These are phyloP conservation scores for Neogobius melanostomus DNA, from an alignment of 2,113 vertebrate genomes.

Conservation along the genomic window DNA sequence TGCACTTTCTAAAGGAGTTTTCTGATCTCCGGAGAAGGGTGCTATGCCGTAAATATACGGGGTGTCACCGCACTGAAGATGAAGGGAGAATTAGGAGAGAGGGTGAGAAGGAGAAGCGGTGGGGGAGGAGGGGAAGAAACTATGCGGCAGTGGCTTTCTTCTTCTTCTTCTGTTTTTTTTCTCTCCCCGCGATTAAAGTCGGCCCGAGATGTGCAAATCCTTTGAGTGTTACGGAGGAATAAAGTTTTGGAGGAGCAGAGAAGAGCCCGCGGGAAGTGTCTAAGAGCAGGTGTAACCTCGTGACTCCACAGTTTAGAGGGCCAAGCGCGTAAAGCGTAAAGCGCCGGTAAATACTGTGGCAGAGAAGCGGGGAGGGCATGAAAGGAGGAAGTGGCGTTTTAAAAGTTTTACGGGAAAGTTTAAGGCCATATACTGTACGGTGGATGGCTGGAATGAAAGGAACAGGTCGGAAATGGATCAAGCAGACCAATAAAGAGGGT, in stretches of 20 bases:
- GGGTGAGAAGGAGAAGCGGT: slow-evolving; percentile 35
- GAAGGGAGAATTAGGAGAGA: slow-evolving; percentile 65
- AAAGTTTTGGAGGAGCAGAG: slow-evolving; percentile 45
- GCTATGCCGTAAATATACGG: slow-evolving; percentile 78
- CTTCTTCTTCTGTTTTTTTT: neutral
- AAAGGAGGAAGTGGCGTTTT: neutral
- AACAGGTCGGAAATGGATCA: neutral
- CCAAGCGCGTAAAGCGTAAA: neutral
- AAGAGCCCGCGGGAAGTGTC: slow-evolving; percentile 39
- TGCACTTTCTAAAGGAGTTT: slow-evolving; percentile 68
- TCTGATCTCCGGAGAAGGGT: slow-evolving; percentile 76
- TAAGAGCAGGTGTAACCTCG: slow-evolving; percentile 42
- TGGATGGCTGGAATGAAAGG: neutral
- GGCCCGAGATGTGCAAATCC: slow-evolving; percentile 57
- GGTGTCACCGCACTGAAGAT: slow-evolving; percentile 75
- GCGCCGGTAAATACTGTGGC: neutral
- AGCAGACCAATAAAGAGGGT: neutral
- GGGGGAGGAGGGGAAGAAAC: slow-evolving; percentile 24
- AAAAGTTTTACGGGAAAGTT: neutral
- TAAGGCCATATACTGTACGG: neutral
- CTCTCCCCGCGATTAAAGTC: slow-evolving; percentile 55
- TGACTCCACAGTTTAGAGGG: slow-evolving; percentile 44
- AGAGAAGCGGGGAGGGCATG: neutral
- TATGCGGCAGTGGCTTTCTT: slow-evolving; percentile 41
- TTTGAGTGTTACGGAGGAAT: slow-evolving; percentile 47